phyloP scores from a whole-genome alignment of 37 sponge, comb jelly and placozoan species.

The Ephydatia muelleri region DNA sequence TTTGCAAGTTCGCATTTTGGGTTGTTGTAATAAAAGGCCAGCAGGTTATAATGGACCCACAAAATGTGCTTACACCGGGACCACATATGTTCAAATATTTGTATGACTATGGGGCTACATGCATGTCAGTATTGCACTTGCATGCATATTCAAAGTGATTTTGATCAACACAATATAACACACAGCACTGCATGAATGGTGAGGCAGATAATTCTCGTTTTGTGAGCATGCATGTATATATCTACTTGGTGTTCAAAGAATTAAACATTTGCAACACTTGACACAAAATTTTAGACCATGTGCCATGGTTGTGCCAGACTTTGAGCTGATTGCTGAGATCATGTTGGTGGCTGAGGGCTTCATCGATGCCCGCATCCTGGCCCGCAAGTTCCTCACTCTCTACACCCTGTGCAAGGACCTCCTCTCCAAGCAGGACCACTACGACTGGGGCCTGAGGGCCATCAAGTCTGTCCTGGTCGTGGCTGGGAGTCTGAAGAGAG shows the following conservation, averaged over 20 bases:
- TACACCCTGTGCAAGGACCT: conserved; percentile 95
- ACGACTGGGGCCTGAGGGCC: conserved; percentile 99
- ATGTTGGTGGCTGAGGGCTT: conserved; percentile 99
- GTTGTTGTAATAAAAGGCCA: no score
- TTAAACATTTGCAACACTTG: background rate
- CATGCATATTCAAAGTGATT: no score
- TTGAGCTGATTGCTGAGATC: conserved; percentile 98
- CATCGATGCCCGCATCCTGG: conserved; percentile 88
- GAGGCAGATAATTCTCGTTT: no score
- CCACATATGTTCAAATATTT: no score
- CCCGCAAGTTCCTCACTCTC: conserved; percentile 97
- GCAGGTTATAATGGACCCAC: no score
- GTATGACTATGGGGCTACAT: no score
- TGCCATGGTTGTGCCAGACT: conserved; percentile 99
- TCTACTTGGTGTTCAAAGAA: no score
- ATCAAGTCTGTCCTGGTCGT: conserved; percentile 99
- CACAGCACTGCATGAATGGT: no score
- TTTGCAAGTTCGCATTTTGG: no score
- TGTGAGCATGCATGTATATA: background rate
- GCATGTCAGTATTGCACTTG: no score
- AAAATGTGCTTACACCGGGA: no score
- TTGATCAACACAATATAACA: no score
- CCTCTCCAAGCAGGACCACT: conserved; percentile 95
- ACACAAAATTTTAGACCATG: conserved; percentile 80
- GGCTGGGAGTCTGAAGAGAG: conserved; percentile 95